Evolutionary conservation across 1,140 invertebrate genomes (phyloP), one percentile per base, ranked within the genome.

Genomic region (Danaus melanippus): DNA sequence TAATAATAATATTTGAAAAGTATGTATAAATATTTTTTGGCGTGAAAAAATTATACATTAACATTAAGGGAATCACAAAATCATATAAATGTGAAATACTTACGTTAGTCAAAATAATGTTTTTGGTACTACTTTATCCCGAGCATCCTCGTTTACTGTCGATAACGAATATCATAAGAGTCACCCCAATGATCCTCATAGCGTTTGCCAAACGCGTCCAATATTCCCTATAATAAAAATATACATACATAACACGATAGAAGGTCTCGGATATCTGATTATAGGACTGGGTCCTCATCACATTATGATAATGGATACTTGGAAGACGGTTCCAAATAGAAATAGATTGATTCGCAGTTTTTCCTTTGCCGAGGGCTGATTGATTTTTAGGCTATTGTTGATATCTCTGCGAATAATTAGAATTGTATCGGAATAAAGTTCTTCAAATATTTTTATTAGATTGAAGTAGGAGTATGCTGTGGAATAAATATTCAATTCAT

Each of bases 291-390:
- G 77, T 64, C 64, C 63, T 74, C 76, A 84, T 84, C 75, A 64
- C 80, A 84, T 84, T 84, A 84, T 84, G 78, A 75, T 81, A 84
- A 84, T 81, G 68, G 80, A 62, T 58, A 71, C 78, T 81, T 76
- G 45, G 55, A 67, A 62, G 76, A 73, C 74, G 78, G 64, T 66
- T 67, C 58, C 64, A 71, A 74, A 79, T 79, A 76, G 74, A 79
- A 79, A 80, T 84, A 80, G 80, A 84, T 79, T 81, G 80, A 84
- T 81, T 78, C 71, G 62, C 69, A 80, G 76, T 81, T 81, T 80
- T 80, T 73, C 69, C 60, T 63, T 56, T 57, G 62, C 50, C 60
- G 49, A 54, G 59, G 64, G 53, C 68, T 76, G 79, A 82, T 79
- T 76, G 72, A 81, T 72, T 78, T 71, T 75, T 70, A 64, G 66